Base-by-base conservation (phyloP, 2,888 invertebrate genomes). In the Bellardia bayeri region DNA sequence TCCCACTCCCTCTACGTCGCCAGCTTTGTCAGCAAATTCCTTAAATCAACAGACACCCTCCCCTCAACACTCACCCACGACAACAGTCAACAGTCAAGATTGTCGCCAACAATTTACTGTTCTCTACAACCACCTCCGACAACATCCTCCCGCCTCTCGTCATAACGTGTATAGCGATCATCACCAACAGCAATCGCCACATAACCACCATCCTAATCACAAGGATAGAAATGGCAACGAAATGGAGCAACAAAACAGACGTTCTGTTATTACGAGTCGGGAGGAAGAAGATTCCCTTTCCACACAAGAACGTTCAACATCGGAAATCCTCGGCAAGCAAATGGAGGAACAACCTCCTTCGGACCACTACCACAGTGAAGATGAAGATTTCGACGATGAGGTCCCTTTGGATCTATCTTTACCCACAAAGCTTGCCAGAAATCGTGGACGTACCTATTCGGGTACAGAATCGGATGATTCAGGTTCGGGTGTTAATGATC, bases 331-430 rank as follows among this genome's bases (percentile, higher is more conserved):
- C 74, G 87, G 69, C 87, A 78, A 88, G 23, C 82, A 85, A 13
- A 49, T 33, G 16, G 78, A 76, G 23, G 72, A 85, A 13, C 82
- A 78, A 45, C 76, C 72, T 49, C 89, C 72, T 0, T 86, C 85
- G 1, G 90, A 91, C 75, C 91, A 91, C 58, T 91, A 91, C 85
- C 91, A 89, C 30, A 89, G 83, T 42, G 89, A 89, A 23, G 88
- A 87, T 45, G 91, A 91, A 56, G 91, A 93, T 71, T 91, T 94
- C 74, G 94, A 95, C 83, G 95, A 95, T 89, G 96, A 96, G 90
- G 96, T 96, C 86, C 98, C 98, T 16, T 93, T 98, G 93, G 98
- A 98, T 94, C 94, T 98, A 92, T 96, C 97, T 90, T 95, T 96
- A 64, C 91, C 92, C 49, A 90, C 91, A 30, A 79, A 91, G 90